Evolutionary conservation across 2,113 vertebrate genomes (phyloP).

Genomic region (Erythrocebus patas): DNA sequence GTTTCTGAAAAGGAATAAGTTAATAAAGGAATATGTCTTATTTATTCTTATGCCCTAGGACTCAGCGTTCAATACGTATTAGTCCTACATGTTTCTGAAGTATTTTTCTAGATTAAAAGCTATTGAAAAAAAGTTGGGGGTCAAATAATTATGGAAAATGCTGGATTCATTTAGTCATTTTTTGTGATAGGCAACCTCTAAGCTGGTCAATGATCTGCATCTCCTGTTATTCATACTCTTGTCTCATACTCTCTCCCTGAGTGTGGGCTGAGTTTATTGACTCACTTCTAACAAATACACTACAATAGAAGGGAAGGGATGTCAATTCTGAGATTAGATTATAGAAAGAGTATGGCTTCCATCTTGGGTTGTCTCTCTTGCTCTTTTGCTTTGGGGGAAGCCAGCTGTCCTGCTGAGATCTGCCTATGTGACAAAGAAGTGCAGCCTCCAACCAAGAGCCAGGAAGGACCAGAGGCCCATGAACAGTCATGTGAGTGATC

Average conservation of each 20-base stretch:
- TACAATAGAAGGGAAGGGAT: background rate
- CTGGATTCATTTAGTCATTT: background rate
- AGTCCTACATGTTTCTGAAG: background rate
- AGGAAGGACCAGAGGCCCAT: background rate
- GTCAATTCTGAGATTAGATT: background rate
- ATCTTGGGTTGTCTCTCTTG: background rate
- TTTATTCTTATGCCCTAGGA: background rate
- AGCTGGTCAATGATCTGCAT: background rate
- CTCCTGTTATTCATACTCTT: background rate
- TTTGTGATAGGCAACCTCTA: background rate
- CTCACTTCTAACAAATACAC: background rate
- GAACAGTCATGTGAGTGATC: background rate
- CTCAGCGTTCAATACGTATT: background rate
- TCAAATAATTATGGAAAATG: background rate
- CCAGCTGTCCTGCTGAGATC: background rate
- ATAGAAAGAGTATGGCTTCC: background rate
- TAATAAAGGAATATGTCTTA: background rate
- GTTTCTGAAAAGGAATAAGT: background rate
- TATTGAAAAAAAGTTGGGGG: background rate
- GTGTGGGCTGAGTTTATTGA: background rate
- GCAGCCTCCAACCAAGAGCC: background rate
- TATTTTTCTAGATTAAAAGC: background rate
- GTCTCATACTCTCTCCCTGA: background rate
- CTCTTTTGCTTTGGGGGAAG: background rate
- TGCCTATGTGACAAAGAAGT: background rate